A percentile compares a stretch with the other conserved stretches of the same genome.
Evolutionary conservation across 2,113 vertebrate species (phyloP).

Genomic region (Erythrolamprus reginae): DNA sequence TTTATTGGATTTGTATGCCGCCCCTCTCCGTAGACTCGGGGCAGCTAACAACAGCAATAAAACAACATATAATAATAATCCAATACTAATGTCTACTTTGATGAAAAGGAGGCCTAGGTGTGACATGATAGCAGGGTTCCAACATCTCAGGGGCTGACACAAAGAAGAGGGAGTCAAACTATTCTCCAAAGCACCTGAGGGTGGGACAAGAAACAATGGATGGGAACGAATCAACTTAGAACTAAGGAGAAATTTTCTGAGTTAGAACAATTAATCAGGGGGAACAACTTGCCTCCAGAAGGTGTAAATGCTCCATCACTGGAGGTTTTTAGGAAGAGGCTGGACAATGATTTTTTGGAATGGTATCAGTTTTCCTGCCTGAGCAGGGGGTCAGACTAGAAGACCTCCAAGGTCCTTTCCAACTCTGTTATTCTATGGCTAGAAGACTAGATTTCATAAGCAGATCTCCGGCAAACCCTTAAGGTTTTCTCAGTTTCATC

Average conservation of each 20-base stretch:
- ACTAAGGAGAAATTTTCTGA: background rate
- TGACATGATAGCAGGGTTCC: background rate
- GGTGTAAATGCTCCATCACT: background rate
- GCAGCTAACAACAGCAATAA: no score
- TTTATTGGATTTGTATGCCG: no score
- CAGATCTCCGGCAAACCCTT: background rate
- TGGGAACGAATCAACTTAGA: background rate
- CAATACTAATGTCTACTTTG: no score
- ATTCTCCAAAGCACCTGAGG: background rate
- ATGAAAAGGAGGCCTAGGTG: background rate
- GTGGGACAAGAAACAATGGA: background rate
- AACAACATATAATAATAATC: no score
- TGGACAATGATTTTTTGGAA: background rate
- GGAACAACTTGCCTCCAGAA: background rate
- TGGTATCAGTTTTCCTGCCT: background rate
- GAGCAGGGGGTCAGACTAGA: background rate
- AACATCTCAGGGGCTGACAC: background rate
- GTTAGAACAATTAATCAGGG: background rate
- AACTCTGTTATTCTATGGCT: background rate
- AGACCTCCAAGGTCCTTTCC: background rate
- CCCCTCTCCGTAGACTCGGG: no score
- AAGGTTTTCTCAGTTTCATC: background rate
- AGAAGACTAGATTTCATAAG: background rate
- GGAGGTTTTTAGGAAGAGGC: background rate
- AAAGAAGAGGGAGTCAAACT: background rate